These are phyloP conservation scores for Lacanobia wlatinum DNA, from an alignment of 2,888 invertebrate species.

Conservation along the genomic window DNA sequence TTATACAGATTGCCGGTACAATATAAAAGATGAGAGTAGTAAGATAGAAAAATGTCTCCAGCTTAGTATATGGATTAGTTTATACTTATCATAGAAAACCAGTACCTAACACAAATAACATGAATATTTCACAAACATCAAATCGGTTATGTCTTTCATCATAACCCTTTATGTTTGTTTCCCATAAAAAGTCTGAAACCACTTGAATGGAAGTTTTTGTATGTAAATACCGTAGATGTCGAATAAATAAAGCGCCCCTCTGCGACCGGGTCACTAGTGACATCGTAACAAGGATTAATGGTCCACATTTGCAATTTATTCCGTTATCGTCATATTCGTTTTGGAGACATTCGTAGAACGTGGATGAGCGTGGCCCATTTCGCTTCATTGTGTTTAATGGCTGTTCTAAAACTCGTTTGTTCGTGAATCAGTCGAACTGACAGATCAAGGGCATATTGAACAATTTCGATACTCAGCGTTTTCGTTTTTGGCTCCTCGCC, in stretches of 20 bases:
- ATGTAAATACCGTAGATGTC: constrained; percentile 61
- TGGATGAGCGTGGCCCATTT: constrained; percentile 59
- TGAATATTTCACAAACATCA: constrained; percentile 32
- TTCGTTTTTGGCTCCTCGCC: constrained; percentile 51
- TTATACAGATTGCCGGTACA: no score
- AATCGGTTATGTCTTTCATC: constrained; percentile 38
- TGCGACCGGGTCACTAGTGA: constrained; percentile 70
- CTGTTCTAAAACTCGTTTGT: constrained; percentile 59
- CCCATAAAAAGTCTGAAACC: constrained; percentile 46
- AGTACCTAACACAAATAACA: constrained; percentile 25
- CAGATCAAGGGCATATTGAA: constrained; percentile 61
- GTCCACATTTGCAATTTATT: constrained; percentile 77
- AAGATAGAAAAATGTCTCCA: constrained; percentile 10
- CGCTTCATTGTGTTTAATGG: constrained; percentile 66
- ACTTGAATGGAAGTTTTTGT: constrained; percentile 57
- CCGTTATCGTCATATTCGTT: constrained; percentile 71
- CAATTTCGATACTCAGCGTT: constrained; percentile 49
- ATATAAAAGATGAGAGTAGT: not conserved
- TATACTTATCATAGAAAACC: constrained; percentile 13
- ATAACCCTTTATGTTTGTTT: constrained; percentile 42
- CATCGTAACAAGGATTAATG: constrained; percentile 79
- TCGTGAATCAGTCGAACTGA: constrained; percentile 63
- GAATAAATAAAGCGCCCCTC: constrained; percentile 65
- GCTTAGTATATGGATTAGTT: constrained; percentile 8
- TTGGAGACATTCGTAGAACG: constrained; percentile 61